Percentiles rank a stretch among this genome's conserved stretches.
These are phyloP conservation scores for Lampris megalopsis DNA, from an alignment of 2,113 vertebrate species.

Conservation along the genomic window DNA sequence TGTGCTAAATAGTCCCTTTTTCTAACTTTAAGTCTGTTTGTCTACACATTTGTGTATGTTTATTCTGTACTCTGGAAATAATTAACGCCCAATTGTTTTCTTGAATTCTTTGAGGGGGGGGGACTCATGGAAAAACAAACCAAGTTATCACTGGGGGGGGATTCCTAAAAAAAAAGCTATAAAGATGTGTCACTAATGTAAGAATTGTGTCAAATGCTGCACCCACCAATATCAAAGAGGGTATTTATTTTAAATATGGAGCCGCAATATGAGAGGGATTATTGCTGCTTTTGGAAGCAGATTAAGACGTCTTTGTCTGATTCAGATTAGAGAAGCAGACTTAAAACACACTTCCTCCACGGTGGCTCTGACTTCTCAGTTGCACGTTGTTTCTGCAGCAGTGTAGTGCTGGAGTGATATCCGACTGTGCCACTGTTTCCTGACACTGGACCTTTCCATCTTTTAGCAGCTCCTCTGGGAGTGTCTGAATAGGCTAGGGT, in stretches of 20 bases:
- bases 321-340: constrained; percentile 8
- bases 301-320: constrained; percentile 44
- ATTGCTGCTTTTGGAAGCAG: constrained; percentile 1
- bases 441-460: constrained; percentile 59
- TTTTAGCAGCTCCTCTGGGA: constrained; percentile 57
- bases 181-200: not conserved
- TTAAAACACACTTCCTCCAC: constrained; percentile 47
- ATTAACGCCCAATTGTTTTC: not conserved
- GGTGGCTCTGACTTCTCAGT: constrained; percentile 11
- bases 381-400: constrained; percentile 57
- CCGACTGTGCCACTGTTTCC: constrained; percentile 59
- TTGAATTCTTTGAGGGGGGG: not conserved
- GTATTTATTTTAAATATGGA: not conserved
- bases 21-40: too few relatives aligned
- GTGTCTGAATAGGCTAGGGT: constrained; percentile 70
- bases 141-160: not conserved
- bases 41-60: not conserved
- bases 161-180: not conserved
- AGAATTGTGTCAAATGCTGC: not conserved
- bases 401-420: constrained; percentile 40
- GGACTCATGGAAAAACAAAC: constrained; percentile 5
- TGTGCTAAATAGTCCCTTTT: too few relatives aligned
- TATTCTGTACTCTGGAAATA: too few relatives aligned
- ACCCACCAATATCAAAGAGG: not conserved
- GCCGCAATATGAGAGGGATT: not conserved